These are phyloP conservation scores for Teleopsis dalmanni DNA, from an alignment of 1,140 invertebrate species.

Conservation along the genomic window DNA sequence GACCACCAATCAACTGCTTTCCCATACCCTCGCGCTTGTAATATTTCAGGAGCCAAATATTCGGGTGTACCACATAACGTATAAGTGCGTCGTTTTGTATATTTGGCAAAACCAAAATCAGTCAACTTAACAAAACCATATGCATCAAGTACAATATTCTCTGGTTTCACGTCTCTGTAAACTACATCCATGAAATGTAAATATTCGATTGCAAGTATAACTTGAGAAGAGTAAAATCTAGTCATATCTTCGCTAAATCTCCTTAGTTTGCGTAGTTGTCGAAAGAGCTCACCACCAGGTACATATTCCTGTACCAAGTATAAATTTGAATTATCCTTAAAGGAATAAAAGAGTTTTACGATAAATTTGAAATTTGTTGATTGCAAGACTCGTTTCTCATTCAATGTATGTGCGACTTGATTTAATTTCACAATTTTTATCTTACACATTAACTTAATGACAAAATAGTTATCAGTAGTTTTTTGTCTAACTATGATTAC, in stretches of 20 bases:
- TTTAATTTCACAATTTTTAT: constrained; percentile 98
- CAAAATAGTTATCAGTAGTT: constrained; percentile 91
- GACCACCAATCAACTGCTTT: constrained; percentile 99
- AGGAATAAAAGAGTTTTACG: constrained; percentile 93
- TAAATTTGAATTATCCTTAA: constrained; percentile 98
- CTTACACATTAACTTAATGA: constrained; percentile 99
- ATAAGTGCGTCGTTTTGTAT: constrained; percentile 98
- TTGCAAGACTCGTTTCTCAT: constrained; percentile 96
- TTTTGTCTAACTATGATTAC: constrained; percentile 99
- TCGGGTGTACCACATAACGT: constrained; percentile 99
- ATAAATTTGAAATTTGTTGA: constrained; percentile 96
- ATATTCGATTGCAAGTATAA: constrained; percentile 99
- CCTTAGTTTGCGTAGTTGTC: constrained; percentile 91
- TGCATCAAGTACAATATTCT: constrained; percentile 97
- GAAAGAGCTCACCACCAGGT: constrained; percentile 98
- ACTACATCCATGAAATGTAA: constrained; percentile 98
- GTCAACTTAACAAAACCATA: constrained; percentile 99
- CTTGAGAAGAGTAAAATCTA: constrained; percentile 98
- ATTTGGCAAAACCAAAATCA: constrained; percentile 99
- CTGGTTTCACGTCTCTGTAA: constrained; percentile 97
- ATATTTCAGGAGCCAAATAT: constrained; percentile 97
- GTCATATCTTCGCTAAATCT: constrained; percentile 95
- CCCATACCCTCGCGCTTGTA: constrained; percentile 94
- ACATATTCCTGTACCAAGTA: constrained; percentile 99
- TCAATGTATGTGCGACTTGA: constrained; percentile 94